Percentiles rank a stretch among this genome's conserved stretches.
phyloP scores from a whole-genome alignment of 53 echinoderm and acorn worm species.

The Actinopyga echinites region DNA sequence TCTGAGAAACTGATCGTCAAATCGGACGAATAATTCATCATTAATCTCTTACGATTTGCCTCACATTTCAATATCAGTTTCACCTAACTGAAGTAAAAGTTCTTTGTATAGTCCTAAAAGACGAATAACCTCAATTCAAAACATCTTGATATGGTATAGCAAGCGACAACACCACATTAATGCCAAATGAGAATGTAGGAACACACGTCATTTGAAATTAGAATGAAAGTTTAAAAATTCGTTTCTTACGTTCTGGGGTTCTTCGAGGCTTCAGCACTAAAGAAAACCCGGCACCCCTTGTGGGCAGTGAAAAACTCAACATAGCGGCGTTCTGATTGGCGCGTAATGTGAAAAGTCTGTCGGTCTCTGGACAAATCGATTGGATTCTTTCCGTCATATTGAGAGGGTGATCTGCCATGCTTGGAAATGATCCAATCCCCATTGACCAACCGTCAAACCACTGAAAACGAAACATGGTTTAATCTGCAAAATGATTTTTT shows the following conservation, averaged over 20 bases:
- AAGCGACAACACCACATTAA: too few relatives aligned
- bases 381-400: constrained; percentile 62
- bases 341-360: constrained; percentile 41
- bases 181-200: too few relatives aligned
- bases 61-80: too few relatives aligned
- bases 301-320: constrained; percentile 66
- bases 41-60: too few relatives aligned
- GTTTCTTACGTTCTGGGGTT: constrained; percentile 55
- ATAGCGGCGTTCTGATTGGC: constrained; percentile 88
- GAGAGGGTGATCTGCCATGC: constrained; percentile 59
- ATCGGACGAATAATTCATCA: too few relatives aligned
- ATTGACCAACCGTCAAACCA: constrained; percentile 91
- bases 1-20: too few relatives aligned
- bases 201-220: neutral
- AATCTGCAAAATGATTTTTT: too few relatives aligned
- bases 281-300: constrained; percentile 36
- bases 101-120: too few relatives aligned
- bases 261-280: constrained; percentile 39
- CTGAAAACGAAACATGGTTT: constrained; percentile 12
- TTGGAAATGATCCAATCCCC: constrained; percentile 69
- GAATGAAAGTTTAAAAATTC: neutral
- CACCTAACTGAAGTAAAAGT: too few relatives aligned
- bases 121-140: too few relatives aligned
- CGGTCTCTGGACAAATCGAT: constrained; percentile 46
- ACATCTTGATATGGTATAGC: too few relatives aligned